Percentiles rank a stretch among this genome's conserved stretches.
Conservation (phyloP, 2,888 invertebrate genomes). For the Hyposoter didymator region DNA sequence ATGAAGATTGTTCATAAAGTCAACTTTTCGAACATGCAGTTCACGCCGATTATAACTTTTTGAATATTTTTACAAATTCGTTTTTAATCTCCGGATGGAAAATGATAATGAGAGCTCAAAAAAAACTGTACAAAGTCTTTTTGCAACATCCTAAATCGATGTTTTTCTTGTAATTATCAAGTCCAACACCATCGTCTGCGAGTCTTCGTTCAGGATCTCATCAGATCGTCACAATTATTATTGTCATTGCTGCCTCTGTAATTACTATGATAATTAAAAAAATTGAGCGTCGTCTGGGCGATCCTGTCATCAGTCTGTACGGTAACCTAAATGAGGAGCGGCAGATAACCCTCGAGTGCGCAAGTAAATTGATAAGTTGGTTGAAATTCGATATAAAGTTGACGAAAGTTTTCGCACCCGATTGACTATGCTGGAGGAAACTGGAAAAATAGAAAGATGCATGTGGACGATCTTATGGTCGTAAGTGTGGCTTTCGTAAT, state of each 20-base stretch:
- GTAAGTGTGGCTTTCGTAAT: conserved; percentile 19
- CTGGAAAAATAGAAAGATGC: conserved; percentile 26
- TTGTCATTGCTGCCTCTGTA: background rate
- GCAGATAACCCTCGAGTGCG: background rate
- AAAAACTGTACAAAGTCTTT: background rate
- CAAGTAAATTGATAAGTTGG: conserved; percentile 1
- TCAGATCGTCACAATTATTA: conserved; percentile 10
- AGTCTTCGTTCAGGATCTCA: background rate
- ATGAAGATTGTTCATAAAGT: background rate
- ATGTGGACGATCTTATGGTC: conserved; percentile 1
- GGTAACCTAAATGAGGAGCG: conserved; percentile 34
- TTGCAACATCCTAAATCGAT: background rate
- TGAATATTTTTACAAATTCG: background rate
- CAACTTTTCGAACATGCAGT: background rate
- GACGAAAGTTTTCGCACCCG: background rate
- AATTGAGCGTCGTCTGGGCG: conserved; percentile 21
- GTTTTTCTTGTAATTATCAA: background rate
- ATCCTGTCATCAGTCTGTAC: conserved; percentile 25
- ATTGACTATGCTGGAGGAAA: background rate
- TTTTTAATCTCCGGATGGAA: background rate
- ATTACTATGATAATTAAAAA: background rate
- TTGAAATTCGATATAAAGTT: background rate
- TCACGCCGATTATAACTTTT: background rate
- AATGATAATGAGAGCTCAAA: background rate
- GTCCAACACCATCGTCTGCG: too few species aligned